A percentile compares a stretch with the other conserved stretches of the same genome.
phyloP scores from a whole-genome alignment of 2,888 invertebrate genomes.

The Temnothorax rugatulus region DNA sequence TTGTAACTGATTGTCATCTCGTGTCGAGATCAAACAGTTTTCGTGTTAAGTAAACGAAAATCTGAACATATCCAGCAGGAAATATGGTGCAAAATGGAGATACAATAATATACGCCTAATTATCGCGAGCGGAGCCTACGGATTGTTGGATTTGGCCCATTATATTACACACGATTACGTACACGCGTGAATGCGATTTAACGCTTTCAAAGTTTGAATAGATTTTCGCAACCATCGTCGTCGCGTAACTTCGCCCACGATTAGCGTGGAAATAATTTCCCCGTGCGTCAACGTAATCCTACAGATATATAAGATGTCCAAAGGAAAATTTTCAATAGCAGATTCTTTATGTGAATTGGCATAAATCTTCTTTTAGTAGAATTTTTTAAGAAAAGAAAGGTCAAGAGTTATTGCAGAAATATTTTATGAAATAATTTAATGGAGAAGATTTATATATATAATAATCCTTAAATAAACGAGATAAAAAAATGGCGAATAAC shows the following conservation, averaged over 20 bases:
- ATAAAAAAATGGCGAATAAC: background rate
- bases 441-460: background rate
- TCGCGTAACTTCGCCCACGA: background rate
- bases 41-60: background rate
- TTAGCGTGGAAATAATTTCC: background rate
- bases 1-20: conserved; percentile 37
- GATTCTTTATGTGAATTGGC: background rate
- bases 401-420: background rate
- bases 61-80: background rate
- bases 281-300: background rate
- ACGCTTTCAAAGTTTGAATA: background rate
- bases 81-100: background rate
- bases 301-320: background rate
- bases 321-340: conserved; percentile 15
- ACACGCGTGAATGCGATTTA: background rate
- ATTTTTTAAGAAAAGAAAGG: background rate
- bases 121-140: background rate
- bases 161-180: conserved; percentile 3
- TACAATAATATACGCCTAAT: background rate
- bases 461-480: background rate
- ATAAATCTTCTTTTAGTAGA: background rate
- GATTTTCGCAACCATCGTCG: conserved; percentile 8
- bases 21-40: background rate
- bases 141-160: background rate
- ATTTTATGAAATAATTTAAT: conserved; percentile 1